These are phyloP conservation scores for Tetramorium parvispinum DNA, from an alignment of 1,140 invertebrate species.

Conservation along the genomic window DNA sequence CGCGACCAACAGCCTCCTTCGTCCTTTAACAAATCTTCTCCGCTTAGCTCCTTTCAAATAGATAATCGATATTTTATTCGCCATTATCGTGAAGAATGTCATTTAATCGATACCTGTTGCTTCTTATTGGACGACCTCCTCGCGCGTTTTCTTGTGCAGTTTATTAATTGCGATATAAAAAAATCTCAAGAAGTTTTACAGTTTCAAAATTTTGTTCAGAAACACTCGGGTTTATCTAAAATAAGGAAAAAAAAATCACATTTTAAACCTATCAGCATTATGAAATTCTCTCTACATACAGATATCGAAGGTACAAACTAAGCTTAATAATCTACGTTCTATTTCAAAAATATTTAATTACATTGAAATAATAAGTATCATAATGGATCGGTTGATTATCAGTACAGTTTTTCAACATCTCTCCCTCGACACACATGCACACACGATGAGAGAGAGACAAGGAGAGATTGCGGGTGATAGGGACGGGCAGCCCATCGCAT, in stretches of 20 bases:
- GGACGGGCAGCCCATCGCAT: slow-evolving; percentile 73
- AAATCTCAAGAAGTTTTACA: background rate
- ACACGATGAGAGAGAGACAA: slow-evolving; percentile 20
- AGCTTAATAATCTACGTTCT: background rate
- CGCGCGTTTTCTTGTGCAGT: background rate
- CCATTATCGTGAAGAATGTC: slow-evolving; percentile 17
- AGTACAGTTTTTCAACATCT: slow-evolving; percentile 9
- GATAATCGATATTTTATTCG: slow-evolving; percentile 33
- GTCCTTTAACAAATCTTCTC: background rate
- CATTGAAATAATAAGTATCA: background rate
- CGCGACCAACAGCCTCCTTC: background rate
- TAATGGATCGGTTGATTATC: slow-evolving; percentile 21
- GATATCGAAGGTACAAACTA: background rate
- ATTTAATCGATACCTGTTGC: slow-evolving; percentile 50
- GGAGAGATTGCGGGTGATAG: slow-evolving; percentile 76
- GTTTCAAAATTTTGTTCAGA: background rate
- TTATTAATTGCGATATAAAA: slow-evolving; percentile 28
- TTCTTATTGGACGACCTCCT: background rate
- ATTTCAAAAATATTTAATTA: slow-evolving; percentile 15
- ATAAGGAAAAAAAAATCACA: background rate
- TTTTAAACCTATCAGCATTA: background rate
- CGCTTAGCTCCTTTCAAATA: background rate
- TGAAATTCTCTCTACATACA: background rate
- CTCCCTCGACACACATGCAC: background rate
- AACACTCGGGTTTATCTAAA: background rate